Evolutionary conservation across 2,797 vertebrate species (phyloP).

Genomic region (Sebastes kiyomatsui): DNA sequence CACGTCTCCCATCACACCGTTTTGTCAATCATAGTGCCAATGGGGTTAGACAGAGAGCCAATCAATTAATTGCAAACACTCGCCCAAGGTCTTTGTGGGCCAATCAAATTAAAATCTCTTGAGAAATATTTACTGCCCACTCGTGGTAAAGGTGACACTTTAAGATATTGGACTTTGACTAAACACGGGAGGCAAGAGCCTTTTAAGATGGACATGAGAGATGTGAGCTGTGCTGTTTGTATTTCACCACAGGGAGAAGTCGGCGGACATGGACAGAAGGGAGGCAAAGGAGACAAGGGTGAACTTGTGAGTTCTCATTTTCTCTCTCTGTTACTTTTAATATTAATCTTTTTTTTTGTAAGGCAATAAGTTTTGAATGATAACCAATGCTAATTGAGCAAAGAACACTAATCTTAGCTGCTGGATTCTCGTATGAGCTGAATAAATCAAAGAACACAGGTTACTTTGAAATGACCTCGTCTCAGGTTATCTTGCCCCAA

Average conservation of each 20-base stretch:
- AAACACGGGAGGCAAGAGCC: conserved; percentile 26
- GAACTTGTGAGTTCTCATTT: conserved; percentile 89
- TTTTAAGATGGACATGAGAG: conserved; percentile 39
- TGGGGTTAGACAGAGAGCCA: conserved; percentile 60
- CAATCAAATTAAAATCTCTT: conserved; percentile 77
- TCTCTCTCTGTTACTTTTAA: not conserved
- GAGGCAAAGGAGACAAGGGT: conserved; percentile 97
- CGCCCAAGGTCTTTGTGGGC: conserved; percentile 64
- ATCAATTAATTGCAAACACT: conserved; percentile 79
- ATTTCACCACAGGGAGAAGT: conserved; percentile 92
- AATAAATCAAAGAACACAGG: conserved; percentile 28
- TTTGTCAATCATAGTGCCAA: conserved; percentile 58
- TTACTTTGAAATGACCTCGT: conserved; percentile 10
- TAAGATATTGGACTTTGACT: conserved; percentile 57
- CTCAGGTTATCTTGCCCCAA: conserved; percentile 7
- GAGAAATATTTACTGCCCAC: conserved; percentile 67
- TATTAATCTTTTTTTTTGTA: not conserved
- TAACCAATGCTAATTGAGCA: not conserved
- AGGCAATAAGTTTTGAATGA: not conserved
- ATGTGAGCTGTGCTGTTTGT: conserved; percentile 66
- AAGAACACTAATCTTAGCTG: conserved; percentile 6
- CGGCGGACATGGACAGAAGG: conserved; percentile 97
- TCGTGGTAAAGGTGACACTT: conserved; percentile 66
- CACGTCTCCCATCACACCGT: conserved; percentile 55
- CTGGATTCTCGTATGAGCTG: conserved; percentile 19